These are phyloP conservation scores for Calcarius lapponicus DNA, from an alignment of 2,797 vertebrate genomes.

Conservation along the genomic window DNA sequence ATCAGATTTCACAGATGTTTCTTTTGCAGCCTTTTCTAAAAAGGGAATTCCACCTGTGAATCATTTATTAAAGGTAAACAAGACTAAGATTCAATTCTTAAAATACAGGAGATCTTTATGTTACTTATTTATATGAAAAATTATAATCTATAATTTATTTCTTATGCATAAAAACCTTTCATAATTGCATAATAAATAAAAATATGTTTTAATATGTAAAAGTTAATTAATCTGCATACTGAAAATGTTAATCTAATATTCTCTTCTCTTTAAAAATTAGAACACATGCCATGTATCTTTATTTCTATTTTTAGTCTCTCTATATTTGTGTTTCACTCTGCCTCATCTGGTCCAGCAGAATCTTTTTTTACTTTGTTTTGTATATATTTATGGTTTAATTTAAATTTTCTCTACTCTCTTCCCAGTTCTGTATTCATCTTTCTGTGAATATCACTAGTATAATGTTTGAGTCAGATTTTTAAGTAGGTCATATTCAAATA, in stretches of 20 bases:
- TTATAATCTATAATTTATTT: neutral
- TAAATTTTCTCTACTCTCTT: neutral
- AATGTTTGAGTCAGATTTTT: neutral
- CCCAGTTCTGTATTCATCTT: neutral
- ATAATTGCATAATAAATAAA: neutral
- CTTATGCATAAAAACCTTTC: fast-evolving
- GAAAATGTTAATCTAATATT: neutral
- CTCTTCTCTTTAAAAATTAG: neutral
- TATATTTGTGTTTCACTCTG: neutral
- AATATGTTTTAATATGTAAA: neutral
- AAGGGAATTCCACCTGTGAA: neutral
- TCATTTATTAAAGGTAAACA: neutral
- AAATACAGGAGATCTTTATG: neutral
- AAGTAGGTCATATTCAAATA: neutral
- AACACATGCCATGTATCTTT: neutral
- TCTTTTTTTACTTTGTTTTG: neutral
- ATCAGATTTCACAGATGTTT: neutral
- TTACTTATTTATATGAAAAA: neutral
- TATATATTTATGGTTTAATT: neutral
- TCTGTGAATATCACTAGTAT: neutral
- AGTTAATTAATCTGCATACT: neutral
- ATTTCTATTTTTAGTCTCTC: neutral
- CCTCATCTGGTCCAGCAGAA: neutral
- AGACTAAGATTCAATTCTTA: neutral
- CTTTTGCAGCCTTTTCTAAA: neutral